phyloP scores from a whole-genome alignment of 2,113 vertebrate species.

The Amphiprion percula region DNA sequence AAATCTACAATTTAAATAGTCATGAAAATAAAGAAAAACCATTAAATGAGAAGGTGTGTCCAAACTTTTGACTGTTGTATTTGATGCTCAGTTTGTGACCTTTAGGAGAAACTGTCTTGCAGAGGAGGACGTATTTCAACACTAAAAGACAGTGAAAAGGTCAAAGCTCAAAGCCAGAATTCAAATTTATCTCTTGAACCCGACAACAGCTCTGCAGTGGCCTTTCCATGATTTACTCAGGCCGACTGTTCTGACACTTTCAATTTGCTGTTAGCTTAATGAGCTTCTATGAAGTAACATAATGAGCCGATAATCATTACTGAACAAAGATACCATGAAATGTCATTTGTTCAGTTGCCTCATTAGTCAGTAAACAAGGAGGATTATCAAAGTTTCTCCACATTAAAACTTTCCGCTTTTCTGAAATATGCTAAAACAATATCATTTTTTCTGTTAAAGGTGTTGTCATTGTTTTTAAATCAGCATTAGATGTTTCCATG shows the following conservation, averaged over 20 bases:
- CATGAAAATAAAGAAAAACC: no score
- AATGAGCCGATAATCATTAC: background rate
- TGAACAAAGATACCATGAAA: background rate
- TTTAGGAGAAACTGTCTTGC: background rate
- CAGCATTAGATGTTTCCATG: no score
- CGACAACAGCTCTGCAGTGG: no score
- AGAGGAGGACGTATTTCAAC: background rate
- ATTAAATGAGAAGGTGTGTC: no score
- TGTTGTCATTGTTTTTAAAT: no score
- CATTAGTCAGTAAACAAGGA: background rate
- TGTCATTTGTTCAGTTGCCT: background rate
- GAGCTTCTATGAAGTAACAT: background rate
- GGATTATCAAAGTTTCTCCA: background rate
- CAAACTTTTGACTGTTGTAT: no score
- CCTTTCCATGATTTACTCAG: background rate
- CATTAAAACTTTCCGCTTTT: background rate
- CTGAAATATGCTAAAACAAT: background rate
- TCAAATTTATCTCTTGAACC: no score
- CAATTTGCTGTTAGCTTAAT: background rate
- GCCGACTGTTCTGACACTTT: background rate
- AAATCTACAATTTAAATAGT: no score
- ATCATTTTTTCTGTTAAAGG: no score
- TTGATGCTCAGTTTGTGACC: background rate
- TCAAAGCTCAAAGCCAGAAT: slow-evolving; percentile 1
- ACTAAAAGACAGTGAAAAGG: background rate